Evolutionary conservation across 2,113 vertebrate genomes (phyloP).

Genomic region (Misgurnus mizolepis): DNA sequence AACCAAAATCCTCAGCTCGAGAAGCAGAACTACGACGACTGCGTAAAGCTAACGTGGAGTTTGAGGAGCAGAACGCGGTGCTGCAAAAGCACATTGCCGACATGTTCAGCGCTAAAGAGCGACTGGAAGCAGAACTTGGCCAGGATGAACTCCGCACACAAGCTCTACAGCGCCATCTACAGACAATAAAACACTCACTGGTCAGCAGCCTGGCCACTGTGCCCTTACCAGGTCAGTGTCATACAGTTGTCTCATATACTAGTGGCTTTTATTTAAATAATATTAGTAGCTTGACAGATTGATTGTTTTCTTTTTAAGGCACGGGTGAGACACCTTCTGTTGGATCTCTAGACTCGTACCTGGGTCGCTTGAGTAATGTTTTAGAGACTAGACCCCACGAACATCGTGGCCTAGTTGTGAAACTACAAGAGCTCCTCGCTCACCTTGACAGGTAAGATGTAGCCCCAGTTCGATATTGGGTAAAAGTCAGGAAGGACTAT

Average conservation of each 20-base stretch:
- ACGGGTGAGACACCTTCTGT: conserved; percentile 91
- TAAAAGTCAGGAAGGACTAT: background rate
- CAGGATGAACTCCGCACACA: conserved; percentile 90
- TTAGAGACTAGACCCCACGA: conserved; percentile 90
- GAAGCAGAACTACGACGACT: conserved; percentile 93
- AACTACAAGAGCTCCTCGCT: conserved; percentile 90
- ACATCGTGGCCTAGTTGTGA: conserved; percentile 84
- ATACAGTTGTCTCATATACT: background rate
- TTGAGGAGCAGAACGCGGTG: conserved; percentile 94
- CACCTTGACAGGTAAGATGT: conserved; percentile 86
- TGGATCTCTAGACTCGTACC: conserved; percentile 91
- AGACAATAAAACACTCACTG: conserved; percentile 88
- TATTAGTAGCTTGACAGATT: background rate
- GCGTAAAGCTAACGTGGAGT: conserved; percentile 94
- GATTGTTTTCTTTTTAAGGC: conserved; percentile 68
- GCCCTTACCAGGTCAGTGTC: conserved; percentile 84
- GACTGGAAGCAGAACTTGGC: conserved; percentile 91
- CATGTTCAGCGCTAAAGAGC: conserved; percentile 95
- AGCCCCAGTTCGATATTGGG: too few species aligned
- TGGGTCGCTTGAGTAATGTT: conserved; percentile 87
- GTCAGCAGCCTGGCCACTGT: conserved; percentile 87
- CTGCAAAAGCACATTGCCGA: conserved; percentile 94
- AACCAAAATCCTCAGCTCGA: conserved; percentile 71
- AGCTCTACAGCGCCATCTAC: conserved; percentile 88
- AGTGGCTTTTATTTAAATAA: background rate